Evolutionary conservation across 2,113 vertebrate species (phyloP).

Genomic region (Cettia cetti): DNA sequence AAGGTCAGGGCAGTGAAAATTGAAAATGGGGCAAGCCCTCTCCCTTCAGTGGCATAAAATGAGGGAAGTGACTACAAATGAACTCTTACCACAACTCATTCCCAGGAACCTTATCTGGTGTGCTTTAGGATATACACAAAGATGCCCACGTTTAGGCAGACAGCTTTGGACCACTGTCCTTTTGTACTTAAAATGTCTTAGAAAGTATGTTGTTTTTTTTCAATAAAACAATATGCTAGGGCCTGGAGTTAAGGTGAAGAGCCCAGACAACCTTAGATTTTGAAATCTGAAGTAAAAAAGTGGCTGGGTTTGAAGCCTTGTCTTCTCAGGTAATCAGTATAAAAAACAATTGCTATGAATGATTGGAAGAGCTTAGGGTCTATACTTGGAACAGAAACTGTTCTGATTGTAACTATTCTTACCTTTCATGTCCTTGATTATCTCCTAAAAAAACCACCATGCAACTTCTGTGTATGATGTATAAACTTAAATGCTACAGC

Average conservation of each 20-base stretch:
- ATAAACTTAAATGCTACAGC: background rate
- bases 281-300: background rate
- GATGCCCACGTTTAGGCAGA: accelerated
- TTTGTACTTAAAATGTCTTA: background rate
- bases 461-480: background rate
- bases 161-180: background rate
- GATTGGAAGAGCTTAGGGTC: background rate
- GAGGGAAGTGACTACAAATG: background rate
- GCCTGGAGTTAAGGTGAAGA: background rate
- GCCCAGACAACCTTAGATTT: background rate
- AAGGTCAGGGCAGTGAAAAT: background rate
- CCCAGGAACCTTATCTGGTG: accelerated
- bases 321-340: background rate
- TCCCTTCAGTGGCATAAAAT: background rate
- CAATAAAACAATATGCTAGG: background rate
- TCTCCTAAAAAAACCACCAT: background rate
- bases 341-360: background rate
- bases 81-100: background rate
- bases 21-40: background rate
- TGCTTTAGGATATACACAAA: background rate
- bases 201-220: background rate
- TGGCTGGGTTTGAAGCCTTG: background rate
- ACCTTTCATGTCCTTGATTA: background rate
- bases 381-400: background rate
- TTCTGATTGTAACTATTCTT: background rate